Conservation (phyloP, 2,113 vertebrate species). For the Corythornis vintsioides region DNA sequence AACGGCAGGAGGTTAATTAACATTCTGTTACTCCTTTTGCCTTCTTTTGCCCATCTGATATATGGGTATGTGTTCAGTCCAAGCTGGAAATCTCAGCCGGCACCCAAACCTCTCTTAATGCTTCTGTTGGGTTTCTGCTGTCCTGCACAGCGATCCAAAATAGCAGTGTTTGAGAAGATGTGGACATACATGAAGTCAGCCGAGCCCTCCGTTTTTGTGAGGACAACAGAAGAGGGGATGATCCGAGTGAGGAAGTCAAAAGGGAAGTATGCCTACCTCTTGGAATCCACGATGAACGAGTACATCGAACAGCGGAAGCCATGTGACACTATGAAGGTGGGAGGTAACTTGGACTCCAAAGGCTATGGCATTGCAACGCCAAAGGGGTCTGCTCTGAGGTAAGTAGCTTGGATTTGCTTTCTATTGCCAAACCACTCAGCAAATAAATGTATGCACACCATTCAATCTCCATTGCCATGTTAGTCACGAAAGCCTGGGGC, state of each 20-base stretch:
- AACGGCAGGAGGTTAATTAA: neutral
- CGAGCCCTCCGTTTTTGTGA: constrained; percentile 96
- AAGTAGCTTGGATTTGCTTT: constrained; percentile 74
- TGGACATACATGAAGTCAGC: constrained; percentile 99
- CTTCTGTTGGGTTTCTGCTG: constrained; percentile 61
- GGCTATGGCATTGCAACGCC: constrained; percentile 98
- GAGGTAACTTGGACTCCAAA: constrained; percentile 99
- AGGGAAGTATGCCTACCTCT: constrained; percentile 97
- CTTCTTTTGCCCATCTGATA: constrained; percentile 17
- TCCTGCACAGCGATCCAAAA: constrained; percentile 90
- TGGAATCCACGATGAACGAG: constrained; percentile 99
- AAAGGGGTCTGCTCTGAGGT: constrained; percentile 97
- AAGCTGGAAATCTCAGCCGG: constrained; percentile 48
- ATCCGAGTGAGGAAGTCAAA: constrained; percentile 96
- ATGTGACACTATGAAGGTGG: constrained; percentile 99
- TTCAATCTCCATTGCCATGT: constrained; percentile 53
- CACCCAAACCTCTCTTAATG: neutral
- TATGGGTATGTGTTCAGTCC: constrained; percentile 10
- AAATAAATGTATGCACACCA: constrained; percentile 51
- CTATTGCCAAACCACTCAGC: constrained; percentile 2
- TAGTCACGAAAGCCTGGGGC: neutral
- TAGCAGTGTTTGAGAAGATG: constrained; percentile 99
- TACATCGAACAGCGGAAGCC: constrained; percentile 98
- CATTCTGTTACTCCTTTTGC: neutral
- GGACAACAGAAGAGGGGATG: constrained; percentile 97